A percentile compares a stretch with the other conserved stretches of the same genome.
These are phyloP conservation scores for Clarias batrachus DNA, from an alignment of 2,113 vertebrate species.

Conservation along the genomic window DNA sequence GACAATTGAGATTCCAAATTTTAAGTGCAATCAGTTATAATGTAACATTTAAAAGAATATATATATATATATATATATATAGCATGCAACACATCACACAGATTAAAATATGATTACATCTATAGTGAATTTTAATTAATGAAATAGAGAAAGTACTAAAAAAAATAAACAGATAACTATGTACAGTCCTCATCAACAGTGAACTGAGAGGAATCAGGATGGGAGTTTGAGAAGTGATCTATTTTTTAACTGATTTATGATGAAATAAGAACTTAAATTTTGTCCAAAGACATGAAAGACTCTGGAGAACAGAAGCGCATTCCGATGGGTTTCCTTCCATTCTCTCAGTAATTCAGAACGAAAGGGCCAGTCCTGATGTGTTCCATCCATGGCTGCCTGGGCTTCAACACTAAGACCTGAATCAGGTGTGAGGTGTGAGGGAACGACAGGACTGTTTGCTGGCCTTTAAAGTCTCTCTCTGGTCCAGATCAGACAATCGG, in stretches of 20 bases:
- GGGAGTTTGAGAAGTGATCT: background rate
- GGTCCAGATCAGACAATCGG: conserved; percentile 24
- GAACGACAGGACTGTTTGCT: background rate
- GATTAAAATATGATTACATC: background rate
- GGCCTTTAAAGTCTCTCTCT: conserved; percentile 55
- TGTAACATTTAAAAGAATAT: background rate
- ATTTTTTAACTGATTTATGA: conserved; percentile 4
- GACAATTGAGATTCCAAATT: background rate
- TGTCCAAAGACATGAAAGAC: conserved; percentile 25
- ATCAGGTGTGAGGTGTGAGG: conserved; percentile 1
- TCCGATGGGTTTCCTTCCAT: background rate
- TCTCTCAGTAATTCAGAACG: conserved; percentile 30
- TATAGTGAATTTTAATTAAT: background rate
- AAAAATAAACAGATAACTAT: background rate
- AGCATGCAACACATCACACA: background rate
- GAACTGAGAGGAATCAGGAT: background rate
- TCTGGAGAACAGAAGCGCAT: conserved; percentile 12
- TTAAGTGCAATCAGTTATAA: no score
- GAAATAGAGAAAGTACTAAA: background rate
- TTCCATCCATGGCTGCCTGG: conserved; percentile 42
- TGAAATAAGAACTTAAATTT: conserved; percentile 31
- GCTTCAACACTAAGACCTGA: conserved; percentile 42
- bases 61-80: background rate
- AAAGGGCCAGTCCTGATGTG: background rate
- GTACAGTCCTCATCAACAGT: no score